phyloP scores from a whole-genome alignment of 2,888 invertebrate species.

The Tipula lateralis region DNA sequence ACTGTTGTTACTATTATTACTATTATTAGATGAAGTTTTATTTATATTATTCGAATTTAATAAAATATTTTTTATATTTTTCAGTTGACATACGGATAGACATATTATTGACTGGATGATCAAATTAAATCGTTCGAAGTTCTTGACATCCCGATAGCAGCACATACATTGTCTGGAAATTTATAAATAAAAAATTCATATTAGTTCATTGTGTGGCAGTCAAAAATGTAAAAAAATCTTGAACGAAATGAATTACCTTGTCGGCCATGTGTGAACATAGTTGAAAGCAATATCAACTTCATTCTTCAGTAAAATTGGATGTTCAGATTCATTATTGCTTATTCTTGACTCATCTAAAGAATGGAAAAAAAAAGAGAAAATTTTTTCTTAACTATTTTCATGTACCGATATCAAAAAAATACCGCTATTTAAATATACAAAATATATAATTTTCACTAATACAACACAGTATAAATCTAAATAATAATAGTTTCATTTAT shows the following conservation, averaged over 20 bases:
- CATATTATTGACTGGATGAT: constrained; percentile 83
- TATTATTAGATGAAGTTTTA: constrained; percentile 41
- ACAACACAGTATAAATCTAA: neutral
- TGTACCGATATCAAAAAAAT: neutral
- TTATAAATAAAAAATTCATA: constrained; percentile 33
- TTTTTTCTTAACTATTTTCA: neutral
- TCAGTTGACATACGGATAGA: constrained; percentile 76
- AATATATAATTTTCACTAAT: neutral
- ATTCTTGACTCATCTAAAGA: constrained; percentile 73
- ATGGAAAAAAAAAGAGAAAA: constrained; percentile 31
- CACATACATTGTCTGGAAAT: constrained; percentile 87
- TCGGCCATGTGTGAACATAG: constrained; percentile 85
- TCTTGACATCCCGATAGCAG: constrained; percentile 86
- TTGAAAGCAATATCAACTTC: constrained; percentile 79
- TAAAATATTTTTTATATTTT: constrained; percentile 61
- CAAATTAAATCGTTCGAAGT: constrained; percentile 85
- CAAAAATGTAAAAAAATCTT: neutral
- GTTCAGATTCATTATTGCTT: constrained; percentile 71
- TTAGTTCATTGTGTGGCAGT: constrained; percentile 2
- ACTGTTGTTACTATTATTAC: constrained; percentile 34
- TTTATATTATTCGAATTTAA: constrained; percentile 43
- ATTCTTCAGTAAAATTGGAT: constrained; percentile 66
- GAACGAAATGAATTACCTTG: constrained; percentile 57
- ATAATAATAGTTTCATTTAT: neutral
- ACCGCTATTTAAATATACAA: neutral